Evolutionary conservation across 2,888 invertebrate genomes (phyloP), one percentile per base, ranked within the genome.

Genomic region (Mesorhabditis spiculigera): DNA sequence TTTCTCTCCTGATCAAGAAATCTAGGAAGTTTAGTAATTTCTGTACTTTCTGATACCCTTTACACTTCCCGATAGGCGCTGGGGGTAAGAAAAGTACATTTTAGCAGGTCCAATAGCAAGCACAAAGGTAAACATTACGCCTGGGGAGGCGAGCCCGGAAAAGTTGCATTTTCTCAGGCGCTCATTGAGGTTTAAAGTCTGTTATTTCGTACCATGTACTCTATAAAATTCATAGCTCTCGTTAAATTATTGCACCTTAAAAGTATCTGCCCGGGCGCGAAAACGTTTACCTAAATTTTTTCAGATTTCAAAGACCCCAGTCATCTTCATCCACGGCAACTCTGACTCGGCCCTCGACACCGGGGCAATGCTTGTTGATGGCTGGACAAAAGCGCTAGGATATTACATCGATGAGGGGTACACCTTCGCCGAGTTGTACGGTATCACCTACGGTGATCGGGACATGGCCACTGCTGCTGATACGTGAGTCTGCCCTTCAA

Each of bases 261-360:
- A n/a, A 16, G 63, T 16, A 16, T 28, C n/a, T 6, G 16, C 16
- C 6, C 6, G 1, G 6, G 63, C n/a, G n/a, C 1, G 63, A 58
- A 58, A 58, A 13, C 58, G 2, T 3, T 2, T 13, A 58, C 2
- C 16, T 13, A 13, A n/a, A 63, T 43, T 16, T 28, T 71, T 79
- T 28, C 62, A 82, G 81, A 69, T 80, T 43, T n/a, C 63, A 4
- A 71, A 77, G n/a, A 74, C 71, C 4, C 83, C 83, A 1, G 77
- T 83, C 6, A 61, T 83, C 8, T 83, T 83, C 73, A 78, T 83
- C 44, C 83, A 83, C 69, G 83, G 83, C 28, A 83, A 83, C 68
- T 82, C 82, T 5, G 83, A 83, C 69, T 81, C 80, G 0, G 83
- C 83, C 2, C 69, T 83, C 50, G 74, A 78, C 63, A 72, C 73